Conservation (phyloP, 2,888 invertebrate species). For the Leistus spinibarbis region DNA sequence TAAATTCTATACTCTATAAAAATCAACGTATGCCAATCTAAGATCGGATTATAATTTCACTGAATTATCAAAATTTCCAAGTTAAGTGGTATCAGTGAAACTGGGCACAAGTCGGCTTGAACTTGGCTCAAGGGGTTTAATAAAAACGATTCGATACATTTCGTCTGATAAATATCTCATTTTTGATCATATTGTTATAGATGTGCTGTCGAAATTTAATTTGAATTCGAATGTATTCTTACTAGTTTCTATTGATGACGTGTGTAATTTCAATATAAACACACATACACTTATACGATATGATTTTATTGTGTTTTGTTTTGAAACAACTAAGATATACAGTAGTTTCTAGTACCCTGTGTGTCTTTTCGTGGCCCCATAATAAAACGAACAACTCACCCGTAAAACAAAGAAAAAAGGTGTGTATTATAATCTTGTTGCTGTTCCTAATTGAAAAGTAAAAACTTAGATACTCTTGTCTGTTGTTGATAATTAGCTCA, state of each 20-base stretch:
- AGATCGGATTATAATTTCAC: too few relatives aligned
- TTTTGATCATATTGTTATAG: too few relatives aligned
- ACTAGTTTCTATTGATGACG: background rate
- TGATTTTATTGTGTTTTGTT: background rate
- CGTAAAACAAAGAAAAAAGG: background rate
- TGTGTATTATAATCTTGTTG: conserved; percentile 19
- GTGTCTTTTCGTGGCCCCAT: background rate
- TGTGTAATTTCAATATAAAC: background rate
- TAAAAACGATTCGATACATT: too few relatives aligned
- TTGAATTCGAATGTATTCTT: background rate
- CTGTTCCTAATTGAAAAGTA: conserved; percentile 29
- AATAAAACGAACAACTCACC: background rate
- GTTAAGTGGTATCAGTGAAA: too few relatives aligned
- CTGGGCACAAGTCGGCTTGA: too few relatives aligned
- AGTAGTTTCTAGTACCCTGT: background rate
- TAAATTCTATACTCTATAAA: too few relatives aligned
- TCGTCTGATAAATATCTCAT: too few relatives aligned
- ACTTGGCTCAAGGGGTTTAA: too few relatives aligned
- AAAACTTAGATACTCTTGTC: conserved; percentile 41
- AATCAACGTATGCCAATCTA: too few relatives aligned
- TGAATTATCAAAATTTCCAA: too few relatives aligned
- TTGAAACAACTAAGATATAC: background rate
- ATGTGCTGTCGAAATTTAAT: too few relatives aligned
- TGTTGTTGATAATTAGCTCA: conserved; percentile 47
- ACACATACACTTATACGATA: background rate